Conservation (phyloP, 1,140 invertebrate genomes). For the Drosophila sp. region DNA sequence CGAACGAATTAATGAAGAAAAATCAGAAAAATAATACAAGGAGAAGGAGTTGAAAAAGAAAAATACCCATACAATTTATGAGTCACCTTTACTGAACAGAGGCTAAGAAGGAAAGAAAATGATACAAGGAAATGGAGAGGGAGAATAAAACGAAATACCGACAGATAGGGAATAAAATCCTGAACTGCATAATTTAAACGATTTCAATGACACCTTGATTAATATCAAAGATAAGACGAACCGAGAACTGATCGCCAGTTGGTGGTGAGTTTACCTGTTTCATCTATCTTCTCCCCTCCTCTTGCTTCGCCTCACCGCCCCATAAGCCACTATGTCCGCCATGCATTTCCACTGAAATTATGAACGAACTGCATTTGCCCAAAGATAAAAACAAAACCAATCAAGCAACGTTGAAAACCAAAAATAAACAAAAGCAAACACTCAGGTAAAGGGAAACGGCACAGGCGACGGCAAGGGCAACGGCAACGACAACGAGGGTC, state of each 20-base stretch:
- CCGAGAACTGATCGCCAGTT: constrained; percentile 41
- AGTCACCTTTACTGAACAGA: constrained; percentile 61
- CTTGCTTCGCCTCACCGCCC: background rate
- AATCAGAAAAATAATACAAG: constrained; percentile 15
- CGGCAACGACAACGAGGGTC: background rate
- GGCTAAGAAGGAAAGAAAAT: constrained; percentile 2
- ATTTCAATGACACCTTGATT: constrained; percentile 83
- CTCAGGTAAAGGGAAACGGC: constrained; percentile 64
- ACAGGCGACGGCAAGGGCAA: background rate
- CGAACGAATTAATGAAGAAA: constrained; percentile 22
- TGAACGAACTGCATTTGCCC: constrained; percentile 77
- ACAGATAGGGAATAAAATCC: constrained; percentile 61
- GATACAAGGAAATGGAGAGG: background rate
- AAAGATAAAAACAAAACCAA: constrained; percentile 76
- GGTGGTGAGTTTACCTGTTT: constrained; percentile 34
- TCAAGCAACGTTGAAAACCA: constrained; percentile 77
- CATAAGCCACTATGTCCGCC: background rate
- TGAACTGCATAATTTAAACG: constrained; percentile 80
- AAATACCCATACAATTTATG: constrained; percentile 61
- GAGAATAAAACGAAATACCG: constrained; percentile 60
- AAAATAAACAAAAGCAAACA: constrained; percentile 75
- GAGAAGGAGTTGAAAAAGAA: constrained; percentile 16
- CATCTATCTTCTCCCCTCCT: constrained; percentile 23
- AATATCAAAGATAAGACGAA: constrained; percentile 73
- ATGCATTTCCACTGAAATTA: constrained; percentile 74